phyloP scores from a whole-genome alignment of 2,113 vertebrate genomes.

The Cairina moschata region DNA sequence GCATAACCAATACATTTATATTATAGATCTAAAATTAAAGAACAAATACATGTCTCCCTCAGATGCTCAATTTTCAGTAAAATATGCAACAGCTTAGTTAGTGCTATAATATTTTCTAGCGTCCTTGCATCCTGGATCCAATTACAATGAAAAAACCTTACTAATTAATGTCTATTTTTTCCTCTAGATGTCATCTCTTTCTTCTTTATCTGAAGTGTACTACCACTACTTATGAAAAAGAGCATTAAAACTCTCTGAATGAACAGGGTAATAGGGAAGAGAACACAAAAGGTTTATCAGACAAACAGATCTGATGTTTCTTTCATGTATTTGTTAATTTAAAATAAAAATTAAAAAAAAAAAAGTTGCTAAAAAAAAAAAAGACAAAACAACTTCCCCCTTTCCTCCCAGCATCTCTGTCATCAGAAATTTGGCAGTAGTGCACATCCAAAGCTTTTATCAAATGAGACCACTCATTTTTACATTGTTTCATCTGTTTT shows the following conservation, averaged over 20 bases:
- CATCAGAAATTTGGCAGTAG: conserved; percentile 70
- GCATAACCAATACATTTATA: background rate
- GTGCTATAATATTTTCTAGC: background rate
- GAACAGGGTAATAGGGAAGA: conserved; percentile 72
- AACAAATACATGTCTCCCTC: background rate
- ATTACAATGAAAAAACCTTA: background rate
- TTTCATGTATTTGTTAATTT: conserved; percentile 70
- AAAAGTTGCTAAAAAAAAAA: background rate
- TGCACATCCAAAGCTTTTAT: conserved; percentile 79
- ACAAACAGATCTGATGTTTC: conserved; percentile 61
- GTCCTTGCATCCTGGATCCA: background rate
- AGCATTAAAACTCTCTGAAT: conserved; percentile 60
- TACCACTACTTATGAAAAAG: conserved; percentile 67
- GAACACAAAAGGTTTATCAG: conserved; percentile 56
- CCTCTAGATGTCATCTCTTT: conserved; percentile 80
- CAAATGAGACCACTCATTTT: conserved; percentile 76
- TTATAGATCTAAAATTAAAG: background rate
- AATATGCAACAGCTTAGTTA: background rate
- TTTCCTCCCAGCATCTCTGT: conserved; percentile 65
- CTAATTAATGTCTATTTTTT: conserved; percentile 45
- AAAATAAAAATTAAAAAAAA: conserved; percentile 64
- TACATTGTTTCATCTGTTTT: conserved; percentile 87
- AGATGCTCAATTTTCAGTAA: background rate
- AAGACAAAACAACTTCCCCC: background rate
- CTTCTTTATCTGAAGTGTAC: conserved; percentile 85